A percentile compares a stretch with the other conserved stretches of the same genome.
These are phyloP conservation scores for Argyra leucocephala DNA, from an alignment of 2,888 invertebrate genomes.

Conservation along the genomic window DNA sequence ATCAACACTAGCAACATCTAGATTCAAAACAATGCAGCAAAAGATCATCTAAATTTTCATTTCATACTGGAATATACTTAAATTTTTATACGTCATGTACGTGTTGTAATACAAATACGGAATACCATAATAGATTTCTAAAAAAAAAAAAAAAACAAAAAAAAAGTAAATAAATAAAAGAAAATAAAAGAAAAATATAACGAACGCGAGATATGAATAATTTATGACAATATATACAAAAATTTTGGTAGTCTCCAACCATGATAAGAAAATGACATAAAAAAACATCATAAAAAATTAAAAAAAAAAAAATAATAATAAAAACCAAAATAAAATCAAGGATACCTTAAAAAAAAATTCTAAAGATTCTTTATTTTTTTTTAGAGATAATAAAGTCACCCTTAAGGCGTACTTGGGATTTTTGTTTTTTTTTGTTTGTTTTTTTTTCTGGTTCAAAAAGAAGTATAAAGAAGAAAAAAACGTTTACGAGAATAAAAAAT, in stretches of 20 bases:
- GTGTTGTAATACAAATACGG: too few species aligned
- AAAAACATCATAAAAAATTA: too few species aligned
- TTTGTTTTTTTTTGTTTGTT: neutral
- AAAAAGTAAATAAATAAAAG: neutral
- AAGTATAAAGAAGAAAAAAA: too few species aligned
- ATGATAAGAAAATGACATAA: neutral
- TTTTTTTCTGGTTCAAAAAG: too few species aligned
- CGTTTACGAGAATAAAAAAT: too few species aligned
- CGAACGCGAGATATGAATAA: slow-evolving; percentile 10
- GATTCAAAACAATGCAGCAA: slow-evolving; percentile 7
- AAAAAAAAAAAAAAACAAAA: neutral
- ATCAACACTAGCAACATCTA: too few species aligned
- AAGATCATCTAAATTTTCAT: neutral
- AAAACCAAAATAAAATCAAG: too few species aligned
- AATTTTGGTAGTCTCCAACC: neutral
- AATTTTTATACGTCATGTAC: too few species aligned
- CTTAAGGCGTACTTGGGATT: neutral
- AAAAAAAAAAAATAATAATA: too few species aligned
- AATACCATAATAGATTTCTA: neutral
- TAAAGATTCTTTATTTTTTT: neutral
- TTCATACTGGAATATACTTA: too few species aligned
- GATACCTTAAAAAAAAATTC: too few species aligned
- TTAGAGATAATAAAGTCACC: slow-evolving; percentile 7
- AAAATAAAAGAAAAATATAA: neutral
- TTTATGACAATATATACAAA: slow-evolving; percentile 10